Percentiles rank a stretch among this genome's conserved stretches.
These are phyloP conservation scores for Acyrthosiphon pisum DNA, from an alignment of 1,140 invertebrate species.

Conservation along the genomic window DNA sequence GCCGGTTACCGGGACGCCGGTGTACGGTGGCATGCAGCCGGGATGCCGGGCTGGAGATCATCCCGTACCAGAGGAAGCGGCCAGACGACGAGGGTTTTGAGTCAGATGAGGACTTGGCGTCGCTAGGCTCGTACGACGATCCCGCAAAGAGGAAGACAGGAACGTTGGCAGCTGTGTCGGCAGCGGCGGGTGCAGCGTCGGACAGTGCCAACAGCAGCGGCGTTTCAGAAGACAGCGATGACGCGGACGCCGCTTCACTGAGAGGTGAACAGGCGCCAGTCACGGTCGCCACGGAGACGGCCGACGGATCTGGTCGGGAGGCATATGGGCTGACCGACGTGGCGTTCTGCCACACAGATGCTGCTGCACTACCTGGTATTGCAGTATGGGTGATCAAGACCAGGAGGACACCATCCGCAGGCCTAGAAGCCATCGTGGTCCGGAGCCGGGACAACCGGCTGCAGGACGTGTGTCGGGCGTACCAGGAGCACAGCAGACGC, in stretches of 20 bases:
- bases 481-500: constrained; percentile 60
- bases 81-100: constrained; percentile 61
- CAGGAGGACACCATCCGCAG: constrained; percentile 16
- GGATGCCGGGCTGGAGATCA: constrained; percentile 57
- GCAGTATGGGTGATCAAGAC: constrained; percentile 61
- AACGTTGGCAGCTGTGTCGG: constrained; percentile 1
- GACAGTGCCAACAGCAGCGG: constrained; percentile 61
- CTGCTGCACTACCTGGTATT: constrained; percentile 58
- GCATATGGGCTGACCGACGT: constrained; percentile 59
- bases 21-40: constrained; percentile 55
- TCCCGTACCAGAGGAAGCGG: constrained; percentile 35
- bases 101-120: constrained; percentile 60
- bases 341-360: constrained; percentile 61
- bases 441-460: constrained; percentile 57
- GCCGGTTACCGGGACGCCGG: background rate
- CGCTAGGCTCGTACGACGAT: constrained; percentile 59
- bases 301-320: constrained; percentile 36
- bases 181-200: constrained; percentile 49
- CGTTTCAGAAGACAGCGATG: constrained; percentile 60
- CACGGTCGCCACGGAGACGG: background rate
- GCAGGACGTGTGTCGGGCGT: constrained; percentile 58
- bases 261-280: background rate
- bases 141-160: constrained; percentile 49
- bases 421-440: constrained; percentile 60
- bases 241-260: constrained; percentile 40